Evolutionary conservation across 2,113 vertebrate genomes (phyloP).

Genomic region (Melanerpes aurifrons): DNA sequence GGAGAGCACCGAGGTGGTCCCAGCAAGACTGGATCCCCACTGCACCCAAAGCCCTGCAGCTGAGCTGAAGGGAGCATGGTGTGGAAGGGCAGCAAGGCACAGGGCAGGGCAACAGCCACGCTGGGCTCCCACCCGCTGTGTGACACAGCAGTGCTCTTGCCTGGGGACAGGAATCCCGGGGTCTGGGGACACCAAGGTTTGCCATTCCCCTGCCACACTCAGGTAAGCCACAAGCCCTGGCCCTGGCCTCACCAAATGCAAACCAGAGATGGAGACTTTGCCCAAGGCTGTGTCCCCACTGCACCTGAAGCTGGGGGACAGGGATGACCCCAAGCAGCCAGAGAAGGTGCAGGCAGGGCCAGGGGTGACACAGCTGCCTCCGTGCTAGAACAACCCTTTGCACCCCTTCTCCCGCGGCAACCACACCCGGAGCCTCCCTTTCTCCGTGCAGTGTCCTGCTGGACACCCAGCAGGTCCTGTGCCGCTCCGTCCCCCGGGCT

Average conservation of each 20-base stretch:
- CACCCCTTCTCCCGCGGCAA: neutral
- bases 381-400: neutral
- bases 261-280: neutral
- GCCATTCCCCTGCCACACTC: neutral
- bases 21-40: rapidly evolving
- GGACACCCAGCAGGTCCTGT: neutral
- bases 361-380: neutral
- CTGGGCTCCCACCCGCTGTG: rapidly evolving
- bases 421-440: neutral
- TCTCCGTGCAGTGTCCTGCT: rapidly evolving
- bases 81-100: neutral
- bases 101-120: neutral
- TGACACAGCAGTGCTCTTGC: neutral
- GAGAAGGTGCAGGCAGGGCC: rapidly evolving
- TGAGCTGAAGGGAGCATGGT: neutral
- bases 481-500: rapidly evolving
- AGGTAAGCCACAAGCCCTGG: neutral
- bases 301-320: neutral
- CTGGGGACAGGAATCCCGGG: neutral
- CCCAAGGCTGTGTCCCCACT: neutral
- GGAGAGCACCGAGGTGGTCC: neutral
- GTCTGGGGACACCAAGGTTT: neutral
- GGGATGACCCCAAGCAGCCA: rapidly evolving
- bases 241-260: rapidly evolving
- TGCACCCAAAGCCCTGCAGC: rapidly evolving